Evolutionary conservation across 2,113 vertebrate genomes (phyloP).

Genomic region (Oxyura jamaicensis): DNA sequence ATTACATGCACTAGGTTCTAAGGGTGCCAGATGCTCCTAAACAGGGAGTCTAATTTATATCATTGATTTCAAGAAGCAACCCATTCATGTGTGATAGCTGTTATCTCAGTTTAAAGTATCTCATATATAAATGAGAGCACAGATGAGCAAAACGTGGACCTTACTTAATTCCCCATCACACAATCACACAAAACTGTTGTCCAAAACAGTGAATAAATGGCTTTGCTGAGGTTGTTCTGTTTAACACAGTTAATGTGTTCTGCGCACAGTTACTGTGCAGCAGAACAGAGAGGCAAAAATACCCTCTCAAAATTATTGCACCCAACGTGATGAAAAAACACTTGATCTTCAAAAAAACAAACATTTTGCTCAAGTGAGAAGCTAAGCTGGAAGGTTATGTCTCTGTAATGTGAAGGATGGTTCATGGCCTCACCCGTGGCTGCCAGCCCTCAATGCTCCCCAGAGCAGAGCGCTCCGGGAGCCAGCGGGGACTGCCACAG

Average conservation of each 20-base stretch:
- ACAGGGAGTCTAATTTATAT: constrained; percentile 77
- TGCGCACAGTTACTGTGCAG: too few species aligned
- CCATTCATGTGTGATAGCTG: constrained; percentile 74
- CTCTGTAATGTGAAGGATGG: neutral
- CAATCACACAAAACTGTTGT: neutral
- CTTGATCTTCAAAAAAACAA: neutral
- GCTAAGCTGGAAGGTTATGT: neutral
- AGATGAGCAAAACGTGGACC: constrained; percentile 31
- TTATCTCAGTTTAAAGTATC: constrained; percentile 63
- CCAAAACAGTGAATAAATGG: neutral
- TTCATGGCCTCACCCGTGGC: neutral
- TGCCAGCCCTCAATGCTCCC: neutral
- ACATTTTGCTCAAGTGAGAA: neutral
- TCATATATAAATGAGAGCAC: constrained; percentile 7
- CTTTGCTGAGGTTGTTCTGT: neutral
- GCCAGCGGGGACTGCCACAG: rapidly evolving
- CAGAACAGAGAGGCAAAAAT: neutral
- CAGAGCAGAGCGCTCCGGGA: neutral
- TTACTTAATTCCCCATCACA: neutral
- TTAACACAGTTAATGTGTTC: neutral
- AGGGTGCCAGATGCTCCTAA: constrained; percentile 81
- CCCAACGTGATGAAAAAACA: neutral
- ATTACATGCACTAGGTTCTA: constrained; percentile 73
- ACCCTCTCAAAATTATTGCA: neutral
- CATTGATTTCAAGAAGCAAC: constrained; percentile 76